Evolutionary conservation across 2,888 invertebrate species (phyloP).

Genomic region (Drosophila ustulata): DNA sequence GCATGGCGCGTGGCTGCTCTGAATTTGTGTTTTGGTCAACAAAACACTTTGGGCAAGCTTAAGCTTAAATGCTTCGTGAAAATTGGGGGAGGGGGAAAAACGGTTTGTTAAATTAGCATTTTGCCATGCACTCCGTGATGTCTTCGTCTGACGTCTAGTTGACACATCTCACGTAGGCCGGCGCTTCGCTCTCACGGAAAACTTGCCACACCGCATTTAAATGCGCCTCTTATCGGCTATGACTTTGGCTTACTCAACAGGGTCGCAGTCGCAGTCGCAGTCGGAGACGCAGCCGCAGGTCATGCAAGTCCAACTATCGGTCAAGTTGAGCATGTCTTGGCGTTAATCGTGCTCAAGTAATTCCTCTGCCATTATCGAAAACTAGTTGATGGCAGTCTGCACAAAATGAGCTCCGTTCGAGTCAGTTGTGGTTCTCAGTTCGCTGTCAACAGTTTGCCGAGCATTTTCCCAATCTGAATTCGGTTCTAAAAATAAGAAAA

Average conservation of each 20-base stretch:
- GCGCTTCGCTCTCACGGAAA: slow-evolving; percentile 12
- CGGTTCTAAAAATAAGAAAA: slow-evolving; percentile 59
- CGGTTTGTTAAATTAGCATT: slow-evolving; percentile 30
- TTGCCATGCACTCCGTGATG: slow-evolving; percentile 17
- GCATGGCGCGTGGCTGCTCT: slow-evolving; percentile 59
- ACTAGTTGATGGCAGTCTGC: slow-evolving; percentile 38
- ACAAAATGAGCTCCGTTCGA: neutral
- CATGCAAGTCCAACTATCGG: slow-evolving; percentile 64
- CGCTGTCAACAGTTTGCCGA: slow-evolving; percentile 5
- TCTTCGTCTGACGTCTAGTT: slow-evolving; percentile 13
- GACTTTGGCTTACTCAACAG: slow-evolving; percentile 51
- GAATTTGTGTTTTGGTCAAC: slow-evolving; percentile 12
- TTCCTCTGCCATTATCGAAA: slow-evolving; percentile 28
- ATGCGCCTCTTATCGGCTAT: slow-evolving; percentile 39
- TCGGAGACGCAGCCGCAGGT: slow-evolving; percentile 46
- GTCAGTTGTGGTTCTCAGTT: neutral
- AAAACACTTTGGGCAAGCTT: slow-evolving; percentile 1
- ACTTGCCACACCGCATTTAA: slow-evolving; percentile 35
- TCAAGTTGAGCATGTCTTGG: slow-evolving; percentile 68
- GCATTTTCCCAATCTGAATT: slow-evolving; percentile 10
- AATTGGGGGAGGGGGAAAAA: slow-evolving; percentile 16
- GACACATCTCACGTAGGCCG: slow-evolving; percentile 57
- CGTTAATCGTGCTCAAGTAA: slow-evolving; percentile 5
- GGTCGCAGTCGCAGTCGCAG: slow-evolving; percentile 23
- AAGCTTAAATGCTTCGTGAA: slow-evolving; percentile 7